Conservation (phyloP, 2,113 vertebrate genomes). For the Anoura caudifer region DNA sequence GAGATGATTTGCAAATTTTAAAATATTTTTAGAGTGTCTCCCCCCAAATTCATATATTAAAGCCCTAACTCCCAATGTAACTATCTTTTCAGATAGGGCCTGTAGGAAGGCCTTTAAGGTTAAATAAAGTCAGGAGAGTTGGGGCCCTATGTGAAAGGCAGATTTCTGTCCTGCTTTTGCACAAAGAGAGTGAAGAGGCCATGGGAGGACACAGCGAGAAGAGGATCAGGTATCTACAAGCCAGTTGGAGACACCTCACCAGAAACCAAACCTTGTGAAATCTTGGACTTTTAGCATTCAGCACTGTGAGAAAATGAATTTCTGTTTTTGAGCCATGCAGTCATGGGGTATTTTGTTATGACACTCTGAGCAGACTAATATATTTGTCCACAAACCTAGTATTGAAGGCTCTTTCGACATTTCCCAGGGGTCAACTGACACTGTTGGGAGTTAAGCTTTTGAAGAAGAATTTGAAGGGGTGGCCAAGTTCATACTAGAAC, state of each 20-base stretch:
- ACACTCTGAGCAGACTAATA: not conserved
- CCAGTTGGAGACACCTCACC: not conserved
- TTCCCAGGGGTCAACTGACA: slow-evolving; percentile 45
- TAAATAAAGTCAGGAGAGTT: not conserved
- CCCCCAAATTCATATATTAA: not conserved
- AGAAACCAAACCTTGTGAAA: not conserved
- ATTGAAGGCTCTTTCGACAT: slow-evolving; percentile 14
- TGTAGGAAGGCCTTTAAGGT: not conserved
- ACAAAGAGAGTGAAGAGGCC: not conserved
- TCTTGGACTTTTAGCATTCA: not conserved
- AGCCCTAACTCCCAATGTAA: not conserved
- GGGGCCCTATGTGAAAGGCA: not conserved
- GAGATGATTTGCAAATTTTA: not conserved
- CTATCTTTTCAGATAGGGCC: not conserved
- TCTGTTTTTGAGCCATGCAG: not conserved
- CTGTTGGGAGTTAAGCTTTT: slow-evolving; percentile 66
- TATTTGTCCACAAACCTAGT: slow-evolving; percentile 1
- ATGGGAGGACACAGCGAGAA: not conserved
- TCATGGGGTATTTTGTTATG: not conserved
- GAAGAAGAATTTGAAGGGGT: slow-evolving; percentile 56
- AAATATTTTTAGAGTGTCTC: not conserved
- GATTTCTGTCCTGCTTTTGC: not conserved
- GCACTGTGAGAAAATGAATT: not conserved
- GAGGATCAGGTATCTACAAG: not conserved
- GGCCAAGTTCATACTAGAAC: not conserved